Evolutionary conservation across 1,140 invertebrate species (phyloP), one percentile per base, ranked within the genome.

Genomic region (Drosophila neocordata): DNA sequence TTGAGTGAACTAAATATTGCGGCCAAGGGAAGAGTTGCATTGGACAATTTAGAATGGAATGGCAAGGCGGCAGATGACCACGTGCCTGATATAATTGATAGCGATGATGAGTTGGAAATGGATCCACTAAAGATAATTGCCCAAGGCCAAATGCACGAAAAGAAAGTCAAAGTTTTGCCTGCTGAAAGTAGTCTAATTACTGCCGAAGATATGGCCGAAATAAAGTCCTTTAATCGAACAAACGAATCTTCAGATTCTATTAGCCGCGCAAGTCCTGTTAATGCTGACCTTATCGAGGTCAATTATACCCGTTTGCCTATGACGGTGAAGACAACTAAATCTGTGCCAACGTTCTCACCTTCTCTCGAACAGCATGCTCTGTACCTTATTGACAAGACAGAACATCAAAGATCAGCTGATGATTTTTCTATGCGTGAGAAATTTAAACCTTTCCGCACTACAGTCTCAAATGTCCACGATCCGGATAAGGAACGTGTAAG

Each of bases 1-100:
- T 83, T 96, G 0, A 93, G 94, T 15, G 92, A 92, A 58, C 89
- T 96, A 35, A 95, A 94, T 65, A 92, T 95, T 61, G 93, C 91
- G 48, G 80, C 89, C 5, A 91, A 93, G 41, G 93, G 94, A 22
- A 93, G 94, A 81, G 85, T 92, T 24, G 92, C 92, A 1, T 91
- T 95, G 31, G 93, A 93, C 79, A 92, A 94, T 81, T 82, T 96
- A 5, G 95, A 96, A 92, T 96, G 95, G 95, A 93, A 93, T 66
- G 94, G 94, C 34, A 82, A 90, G 72, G 24, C 12, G 82, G 84
- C 89, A n/a, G 60, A 65, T 7, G 64, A 66, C 3, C 69, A 88
- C 48, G 69, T 73, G 35, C 66, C 81, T 4, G 77, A 91, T 52
- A 91, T 94, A 65, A 74, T 95, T 15, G 94, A 95, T 74, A 95